A percentile compares a stretch with the other conserved stretches of the same genome.
Evolutionary conservation across 2,797 vertebrate genomes (phyloP).

Genomic region (Macrochelys suwanniensis): DNA sequence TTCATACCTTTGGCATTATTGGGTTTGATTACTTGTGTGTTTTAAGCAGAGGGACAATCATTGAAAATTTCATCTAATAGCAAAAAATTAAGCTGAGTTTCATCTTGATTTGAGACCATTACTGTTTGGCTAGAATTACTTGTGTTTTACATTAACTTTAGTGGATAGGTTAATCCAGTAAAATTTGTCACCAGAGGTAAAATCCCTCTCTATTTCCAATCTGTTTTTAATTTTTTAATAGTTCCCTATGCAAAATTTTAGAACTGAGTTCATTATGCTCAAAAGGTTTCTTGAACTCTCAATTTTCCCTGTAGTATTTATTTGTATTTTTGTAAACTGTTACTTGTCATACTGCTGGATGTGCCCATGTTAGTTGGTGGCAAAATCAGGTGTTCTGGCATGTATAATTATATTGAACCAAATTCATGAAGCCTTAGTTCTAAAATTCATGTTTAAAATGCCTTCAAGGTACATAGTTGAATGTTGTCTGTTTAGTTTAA

Average conservation of each 20-base stretch:
- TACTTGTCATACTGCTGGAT: not conserved
- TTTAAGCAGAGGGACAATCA: not conserved
- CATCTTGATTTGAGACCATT: not conserved
- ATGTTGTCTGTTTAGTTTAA: conserved; percentile 75
- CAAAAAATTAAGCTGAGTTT: not conserved
- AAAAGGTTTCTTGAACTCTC: not conserved
- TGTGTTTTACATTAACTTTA: not conserved
- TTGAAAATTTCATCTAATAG: not conserved
- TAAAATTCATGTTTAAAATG: conserved; percentile 48
- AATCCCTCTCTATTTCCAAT: not conserved
- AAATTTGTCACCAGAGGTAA: conserved; percentile 5
- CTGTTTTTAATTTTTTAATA: not conserved
- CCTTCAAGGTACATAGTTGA: conserved; percentile 73
- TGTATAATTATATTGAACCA: not conserved
- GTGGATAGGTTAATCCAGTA: not conserved
- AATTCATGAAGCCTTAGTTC: conserved; percentile 29
- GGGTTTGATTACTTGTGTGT: not conserved
- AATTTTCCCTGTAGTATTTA: not conserved
- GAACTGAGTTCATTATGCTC: not conserved
- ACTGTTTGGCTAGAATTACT: not conserved
- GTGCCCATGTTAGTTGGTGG: not conserved
- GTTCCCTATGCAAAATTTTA: not conserved
- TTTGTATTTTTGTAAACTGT: not conserved
- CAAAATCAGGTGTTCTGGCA: conserved; percentile 25
- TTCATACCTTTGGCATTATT: not conserved